These are phyloP conservation scores for Equus przewalskii DNA, from an alignment of 2,113 vertebrate genomes.

Conservation along the genomic window DNA sequence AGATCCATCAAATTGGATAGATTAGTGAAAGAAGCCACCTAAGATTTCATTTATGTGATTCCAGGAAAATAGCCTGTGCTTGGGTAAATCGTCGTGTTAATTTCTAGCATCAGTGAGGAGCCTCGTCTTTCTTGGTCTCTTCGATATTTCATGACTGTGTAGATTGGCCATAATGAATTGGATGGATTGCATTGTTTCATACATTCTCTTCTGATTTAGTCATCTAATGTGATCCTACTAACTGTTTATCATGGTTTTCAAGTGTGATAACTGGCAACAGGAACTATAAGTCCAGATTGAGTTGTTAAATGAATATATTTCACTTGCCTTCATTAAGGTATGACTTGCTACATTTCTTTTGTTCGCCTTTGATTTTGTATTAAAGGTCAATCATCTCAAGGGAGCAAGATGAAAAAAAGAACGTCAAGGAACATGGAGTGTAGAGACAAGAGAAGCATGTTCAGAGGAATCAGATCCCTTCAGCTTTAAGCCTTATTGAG, in stretches of 20 bases:
- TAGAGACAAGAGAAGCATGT: neutral
- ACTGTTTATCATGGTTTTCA: neutral
- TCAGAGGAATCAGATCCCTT: neutral
- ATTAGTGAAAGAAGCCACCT: neutral
- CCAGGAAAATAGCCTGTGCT: neutral
- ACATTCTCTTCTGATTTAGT: constrained; percentile 1
- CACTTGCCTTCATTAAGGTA: neutral
- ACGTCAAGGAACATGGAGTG: neutral
- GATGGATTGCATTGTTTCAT: neutral
- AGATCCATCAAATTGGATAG: neutral
- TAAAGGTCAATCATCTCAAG: neutral
- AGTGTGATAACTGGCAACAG: neutral
- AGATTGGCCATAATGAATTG: neutral
- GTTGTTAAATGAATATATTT: constrained; percentile 26
- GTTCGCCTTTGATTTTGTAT: constrained; percentile 48
- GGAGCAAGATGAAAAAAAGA: neutral
- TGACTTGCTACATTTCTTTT: constrained; percentile 23
- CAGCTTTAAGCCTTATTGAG: neutral
- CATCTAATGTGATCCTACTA: neutral
- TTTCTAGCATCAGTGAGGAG: neutral
- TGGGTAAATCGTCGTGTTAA: neutral
- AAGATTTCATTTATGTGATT: neutral
- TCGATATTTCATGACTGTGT: neutral
- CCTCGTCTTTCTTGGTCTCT: neutral
- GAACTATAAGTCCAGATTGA: neutral